Evolutionary conservation across 2,888 invertebrate genomes (phyloP).

Genomic region (Himalopsyche tibetana): DNA sequence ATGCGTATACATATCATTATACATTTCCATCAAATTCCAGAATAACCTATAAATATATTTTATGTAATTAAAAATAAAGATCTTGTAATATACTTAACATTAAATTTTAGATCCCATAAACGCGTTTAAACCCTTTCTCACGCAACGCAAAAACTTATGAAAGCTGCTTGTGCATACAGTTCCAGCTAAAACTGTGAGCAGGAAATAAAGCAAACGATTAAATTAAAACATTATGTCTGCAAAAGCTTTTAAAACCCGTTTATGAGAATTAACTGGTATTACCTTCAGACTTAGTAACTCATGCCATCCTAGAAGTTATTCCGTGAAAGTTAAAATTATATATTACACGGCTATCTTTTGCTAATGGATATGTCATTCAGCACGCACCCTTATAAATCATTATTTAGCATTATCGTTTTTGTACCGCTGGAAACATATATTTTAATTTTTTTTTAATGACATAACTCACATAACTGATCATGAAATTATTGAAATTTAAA

Average conservation of each 20-base stretch:
- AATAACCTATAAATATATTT: too few species aligned
- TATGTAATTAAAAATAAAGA: too few species aligned
- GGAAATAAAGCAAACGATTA: conserved; percentile 42
- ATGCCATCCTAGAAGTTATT: conserved; percentile 41
- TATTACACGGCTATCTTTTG: conserved; percentile 38
- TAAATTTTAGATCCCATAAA: conserved; percentile 15
- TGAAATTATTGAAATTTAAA: neutral
- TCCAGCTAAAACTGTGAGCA: conserved; percentile 21
- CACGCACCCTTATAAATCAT: conserved; percentile 28
- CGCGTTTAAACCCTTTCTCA: conserved; percentile 12
- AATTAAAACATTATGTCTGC: conserved; percentile 42
- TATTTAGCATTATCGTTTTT: neutral
- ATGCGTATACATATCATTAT: too few species aligned
- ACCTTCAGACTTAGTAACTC: conserved; percentile 42
- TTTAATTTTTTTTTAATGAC: neutral
- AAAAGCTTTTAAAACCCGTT: conserved; percentile 40
- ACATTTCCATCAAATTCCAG: too few species aligned
- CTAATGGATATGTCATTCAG: conserved; percentile 40
- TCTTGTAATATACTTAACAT: neutral
- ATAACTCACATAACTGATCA: neutral
- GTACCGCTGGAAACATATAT: neutral
- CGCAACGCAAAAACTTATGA: conserved; percentile 35
- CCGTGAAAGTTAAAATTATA: conserved; percentile 33
- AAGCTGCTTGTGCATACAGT: conserved; percentile 37
- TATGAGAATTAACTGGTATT: conserved; percentile 42